A percentile compares a stretch with the other conserved stretches of the same genome.
These are phyloP conservation scores for Euspilapteryx auroguttella DNA, from an alignment of 2,888 invertebrate species.

Conservation along the genomic window DNA sequence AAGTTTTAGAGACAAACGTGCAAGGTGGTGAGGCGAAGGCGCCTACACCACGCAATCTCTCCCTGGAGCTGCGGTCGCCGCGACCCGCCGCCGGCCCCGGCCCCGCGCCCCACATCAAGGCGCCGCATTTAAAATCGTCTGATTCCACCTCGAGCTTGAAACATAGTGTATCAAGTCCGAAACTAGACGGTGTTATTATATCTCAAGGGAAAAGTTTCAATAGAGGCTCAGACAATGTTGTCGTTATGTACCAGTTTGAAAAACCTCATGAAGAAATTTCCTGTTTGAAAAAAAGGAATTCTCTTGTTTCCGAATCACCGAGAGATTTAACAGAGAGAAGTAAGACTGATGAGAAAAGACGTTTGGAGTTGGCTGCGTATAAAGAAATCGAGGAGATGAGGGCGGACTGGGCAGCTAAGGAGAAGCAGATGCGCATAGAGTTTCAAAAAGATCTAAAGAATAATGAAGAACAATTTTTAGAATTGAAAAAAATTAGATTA, in stretches of 20 bases:
- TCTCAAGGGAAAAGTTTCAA: constrained; percentile 38
- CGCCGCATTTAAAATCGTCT: constrained; percentile 12
- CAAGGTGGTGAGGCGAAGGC: no score
- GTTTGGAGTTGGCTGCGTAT: constrained; percentile 39
- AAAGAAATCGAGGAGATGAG: constrained; percentile 48
- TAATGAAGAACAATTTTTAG: constrained; percentile 42
- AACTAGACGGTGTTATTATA: constrained; percentile 42
- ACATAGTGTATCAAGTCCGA: constrained; percentile 32
- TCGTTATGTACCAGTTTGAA: constrained; percentile 49
- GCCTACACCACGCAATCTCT: no score
- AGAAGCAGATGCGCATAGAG: constrained; percentile 39
- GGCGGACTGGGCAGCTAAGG: constrained; percentile 41
- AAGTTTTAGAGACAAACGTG: not conserved
- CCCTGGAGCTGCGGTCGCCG: no score
- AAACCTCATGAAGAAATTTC: constrained; percentile 27
- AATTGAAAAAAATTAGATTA: constrained; percentile 36
- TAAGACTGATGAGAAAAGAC: constrained; percentile 38
- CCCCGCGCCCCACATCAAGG: not conserved
- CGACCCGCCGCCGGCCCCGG: no score
- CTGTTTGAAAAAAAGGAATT: not conserved
- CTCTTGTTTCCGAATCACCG: not conserved
- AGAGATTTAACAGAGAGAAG: constrained; percentile 24
- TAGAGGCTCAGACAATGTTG: constrained; percentile 35
- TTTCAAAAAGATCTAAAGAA: constrained; percentile 52
- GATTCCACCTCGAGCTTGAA: constrained; percentile 32